These are phyloP conservation scores for Rallus crepitans DNA, from an alignment of 2,797 vertebrate species.

Conservation along the genomic window DNA sequence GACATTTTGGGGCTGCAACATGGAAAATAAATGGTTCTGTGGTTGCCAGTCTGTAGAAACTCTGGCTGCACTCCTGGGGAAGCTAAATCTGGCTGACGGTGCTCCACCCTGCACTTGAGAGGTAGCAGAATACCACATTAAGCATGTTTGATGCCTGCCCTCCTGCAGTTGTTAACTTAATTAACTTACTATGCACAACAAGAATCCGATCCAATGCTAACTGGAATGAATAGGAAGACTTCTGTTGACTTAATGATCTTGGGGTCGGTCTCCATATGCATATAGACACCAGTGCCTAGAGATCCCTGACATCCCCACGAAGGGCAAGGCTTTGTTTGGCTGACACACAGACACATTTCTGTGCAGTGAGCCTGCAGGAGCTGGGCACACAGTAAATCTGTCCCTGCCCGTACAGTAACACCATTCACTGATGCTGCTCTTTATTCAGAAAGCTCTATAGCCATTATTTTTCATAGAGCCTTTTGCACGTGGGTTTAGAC, in stretches of 20 bases:
- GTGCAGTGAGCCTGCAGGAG: conserved; percentile 35
- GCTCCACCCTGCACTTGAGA: conserved; percentile 29
- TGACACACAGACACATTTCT: conserved; percentile 11
- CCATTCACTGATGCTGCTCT: conserved; percentile 36
- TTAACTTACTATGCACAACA: background rate
- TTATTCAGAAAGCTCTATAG: conserved; percentile 29
- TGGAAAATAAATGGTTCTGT: background rate
- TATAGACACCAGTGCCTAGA: background rate
- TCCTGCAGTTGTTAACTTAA: conserved; percentile 32
- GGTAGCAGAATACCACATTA: conserved; percentile 1
- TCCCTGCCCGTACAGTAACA: conserved; percentile 40
- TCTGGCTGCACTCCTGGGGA: background rate
- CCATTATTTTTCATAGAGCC: background rate
- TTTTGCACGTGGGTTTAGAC: background rate
- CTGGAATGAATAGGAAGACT: background rate
- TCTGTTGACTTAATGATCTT: background rate
- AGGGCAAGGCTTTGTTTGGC: conserved; percentile 29
- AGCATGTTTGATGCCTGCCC: background rate
- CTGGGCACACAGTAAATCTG: conserved; percentile 32
- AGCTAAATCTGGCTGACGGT: conserved; percentile 27
- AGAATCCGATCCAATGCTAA: background rate
- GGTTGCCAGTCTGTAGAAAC: background rate
- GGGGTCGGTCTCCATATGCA: background rate
- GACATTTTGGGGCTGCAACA: conserved; percentile 28
- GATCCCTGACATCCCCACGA: background rate